phyloP scores from a whole-genome alignment of 2,888 invertebrate genomes.

The Ormyrus pomaceus region DNA sequence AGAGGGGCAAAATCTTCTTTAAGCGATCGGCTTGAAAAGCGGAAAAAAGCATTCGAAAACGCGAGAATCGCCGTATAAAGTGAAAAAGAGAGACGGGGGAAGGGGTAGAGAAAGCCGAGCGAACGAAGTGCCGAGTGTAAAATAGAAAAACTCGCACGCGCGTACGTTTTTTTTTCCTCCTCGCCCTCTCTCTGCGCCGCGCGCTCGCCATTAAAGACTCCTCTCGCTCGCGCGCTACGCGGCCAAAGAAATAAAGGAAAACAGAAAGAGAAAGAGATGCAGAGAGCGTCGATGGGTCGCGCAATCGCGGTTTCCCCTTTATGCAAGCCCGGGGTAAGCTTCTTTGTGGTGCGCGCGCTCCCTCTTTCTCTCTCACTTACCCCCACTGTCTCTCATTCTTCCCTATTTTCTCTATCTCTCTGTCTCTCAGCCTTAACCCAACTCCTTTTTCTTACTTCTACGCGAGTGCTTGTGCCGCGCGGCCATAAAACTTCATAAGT shows the following conservation, averaged over 20 bases:
- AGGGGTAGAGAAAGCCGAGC: background rate
- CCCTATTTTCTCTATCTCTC: no score
- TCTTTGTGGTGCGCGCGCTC: conserved; percentile 8
- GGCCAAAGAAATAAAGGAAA: conserved; percentile 29
- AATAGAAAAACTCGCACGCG: background rate
- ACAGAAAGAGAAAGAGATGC: background rate
- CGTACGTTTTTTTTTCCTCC: conserved; percentile 1
- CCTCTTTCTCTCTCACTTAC: no score
- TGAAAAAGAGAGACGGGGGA: background rate
- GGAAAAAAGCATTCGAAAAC: conserved; percentile 25
- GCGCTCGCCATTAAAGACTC: conserved; percentile 41
- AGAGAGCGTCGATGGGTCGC: conserved; percentile 40
- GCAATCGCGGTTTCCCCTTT: conserved; percentile 45
- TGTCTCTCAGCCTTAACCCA: conserved; percentile 12
- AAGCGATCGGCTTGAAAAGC: conserved; percentile 35
- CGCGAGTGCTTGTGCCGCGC: background rate
- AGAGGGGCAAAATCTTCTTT: conserved; percentile 22
- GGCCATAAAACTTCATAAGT: conserved; percentile 55
- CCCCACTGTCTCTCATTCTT: no score
- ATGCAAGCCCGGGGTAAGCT: conserved; percentile 47
- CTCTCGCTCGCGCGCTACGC: background rate
- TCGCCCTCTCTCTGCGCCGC: background rate
- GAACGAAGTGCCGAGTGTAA: background rate
- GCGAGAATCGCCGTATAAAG: conserved; percentile 17
- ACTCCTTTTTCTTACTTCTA: conserved; percentile 47